phyloP scores from a whole-genome alignment of 2,888 invertebrate genomes.

The Cylindroiulus punctatus region DNA sequence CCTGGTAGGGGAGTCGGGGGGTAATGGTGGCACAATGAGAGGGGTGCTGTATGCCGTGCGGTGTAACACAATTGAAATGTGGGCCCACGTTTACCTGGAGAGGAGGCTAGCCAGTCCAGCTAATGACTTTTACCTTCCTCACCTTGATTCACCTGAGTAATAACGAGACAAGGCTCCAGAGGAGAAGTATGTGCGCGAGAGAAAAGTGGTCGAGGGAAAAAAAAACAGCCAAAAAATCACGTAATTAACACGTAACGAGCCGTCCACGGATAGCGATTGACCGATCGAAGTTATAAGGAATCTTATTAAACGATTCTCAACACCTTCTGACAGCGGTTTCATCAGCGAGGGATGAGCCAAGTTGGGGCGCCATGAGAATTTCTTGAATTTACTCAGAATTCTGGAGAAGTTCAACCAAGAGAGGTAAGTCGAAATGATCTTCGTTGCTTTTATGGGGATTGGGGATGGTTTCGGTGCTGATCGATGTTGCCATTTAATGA shows the following conservation, averaged over 20 bases:
- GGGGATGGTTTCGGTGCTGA: background rate
- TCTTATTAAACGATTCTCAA: background rate
- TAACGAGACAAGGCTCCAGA: background rate
- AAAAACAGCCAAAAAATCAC: conserved; percentile 16
- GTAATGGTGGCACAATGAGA: conserved; percentile 31
- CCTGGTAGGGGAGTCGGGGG: background rate
- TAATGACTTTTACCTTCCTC: conserved; percentile 53
- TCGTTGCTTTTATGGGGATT: background rate
- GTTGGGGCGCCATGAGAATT: background rate
- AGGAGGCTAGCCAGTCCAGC: conserved; percentile 17
- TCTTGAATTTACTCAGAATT: background rate
- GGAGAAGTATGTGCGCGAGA: conserved; percentile 12
- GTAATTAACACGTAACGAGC: conserved; percentile 20
- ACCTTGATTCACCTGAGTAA: conserved; percentile 51
- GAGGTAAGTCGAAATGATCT: background rate
- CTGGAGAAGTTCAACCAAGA: background rate
- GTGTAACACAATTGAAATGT: conserved; percentile 14
- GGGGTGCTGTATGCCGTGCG: background rate
- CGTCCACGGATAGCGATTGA: conserved; percentile 6
- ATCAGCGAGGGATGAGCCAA: background rate
- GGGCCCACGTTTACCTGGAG: conserved; percentile 12
- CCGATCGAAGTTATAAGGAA: background rate
- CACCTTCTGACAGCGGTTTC: background rate
- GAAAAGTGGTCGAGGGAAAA: conserved; percentile 23
- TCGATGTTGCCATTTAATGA: background rate